phyloP scores from a whole-genome alignment of 2,888 invertebrate species.

The Eupeodes luniger region DNA sequence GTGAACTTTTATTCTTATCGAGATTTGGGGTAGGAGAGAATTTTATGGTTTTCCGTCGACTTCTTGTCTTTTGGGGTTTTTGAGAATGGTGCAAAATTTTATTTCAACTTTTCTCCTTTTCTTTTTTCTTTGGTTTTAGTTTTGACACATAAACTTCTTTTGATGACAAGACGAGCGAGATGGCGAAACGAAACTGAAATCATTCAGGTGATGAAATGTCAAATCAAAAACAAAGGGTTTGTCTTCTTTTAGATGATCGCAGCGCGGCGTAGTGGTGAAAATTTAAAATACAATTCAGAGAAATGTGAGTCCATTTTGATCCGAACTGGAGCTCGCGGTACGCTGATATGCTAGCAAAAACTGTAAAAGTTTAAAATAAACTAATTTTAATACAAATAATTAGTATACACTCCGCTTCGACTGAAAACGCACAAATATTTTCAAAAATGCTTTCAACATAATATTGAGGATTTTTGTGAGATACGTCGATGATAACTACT shows the following conservation, averaged over 20 bases:
- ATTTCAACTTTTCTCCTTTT: neutral
- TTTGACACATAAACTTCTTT: conserved; percentile 50
- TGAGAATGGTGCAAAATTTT: conserved; percentile 51
- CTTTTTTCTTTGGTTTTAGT: conserved; percentile 20
- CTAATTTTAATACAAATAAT: too few relatives aligned
- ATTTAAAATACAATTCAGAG: neutral
- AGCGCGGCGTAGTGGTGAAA: neutral
- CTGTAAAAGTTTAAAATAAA: too few relatives aligned
- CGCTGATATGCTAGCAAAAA: too few relatives aligned
- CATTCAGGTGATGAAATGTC: conserved; percentile 50
- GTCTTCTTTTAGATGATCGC: neutral
- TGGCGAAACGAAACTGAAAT: conserved; percentile 17
- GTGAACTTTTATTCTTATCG: conserved; percentile 24
- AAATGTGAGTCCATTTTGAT: neutral
- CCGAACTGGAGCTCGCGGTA: rapidly evolving
- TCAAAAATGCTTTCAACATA: too few relatives aligned
- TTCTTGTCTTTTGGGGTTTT: conserved; percentile 21
- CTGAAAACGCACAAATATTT: too few relatives aligned
- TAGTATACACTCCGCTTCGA: too few relatives aligned
- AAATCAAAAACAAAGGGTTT: neutral
- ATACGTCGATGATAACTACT: too few relatives aligned
- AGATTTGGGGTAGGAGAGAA: conserved; percentile 5
- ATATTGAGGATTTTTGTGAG: too few relatives aligned
- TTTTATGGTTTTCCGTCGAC: conserved; percentile 39
- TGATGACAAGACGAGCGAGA: conserved; percentile 65